Conservation (phyloP, 2,113 vertebrate species). For the Otus sunia region DNA sequence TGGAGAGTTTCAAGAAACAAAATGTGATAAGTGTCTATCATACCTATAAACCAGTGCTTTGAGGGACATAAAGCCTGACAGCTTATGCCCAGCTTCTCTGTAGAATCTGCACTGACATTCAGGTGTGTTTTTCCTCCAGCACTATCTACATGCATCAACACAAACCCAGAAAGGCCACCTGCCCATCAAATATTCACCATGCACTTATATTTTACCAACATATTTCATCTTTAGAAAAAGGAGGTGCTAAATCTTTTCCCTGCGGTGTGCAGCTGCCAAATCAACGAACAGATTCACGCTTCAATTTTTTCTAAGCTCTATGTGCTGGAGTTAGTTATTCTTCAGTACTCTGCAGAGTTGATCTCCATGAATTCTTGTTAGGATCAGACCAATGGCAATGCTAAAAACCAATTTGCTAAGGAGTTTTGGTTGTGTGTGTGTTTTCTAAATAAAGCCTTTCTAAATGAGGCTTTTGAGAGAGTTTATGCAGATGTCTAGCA, state of each 20-base stretch:
- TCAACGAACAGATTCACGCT: constrained; percentile 7
- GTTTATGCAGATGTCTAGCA: not conserved
- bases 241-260: constrained; percentile 35
- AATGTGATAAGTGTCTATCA: constrained; percentile 39
- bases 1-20: constrained; percentile 12
- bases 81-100: not conserved
- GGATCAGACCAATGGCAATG: not conserved
- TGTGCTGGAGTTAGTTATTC: not conserved
- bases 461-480: not conserved
- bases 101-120: constrained; percentile 55
- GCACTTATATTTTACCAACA: not conserved
- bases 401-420: not conserved
- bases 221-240: constrained; percentile 31
- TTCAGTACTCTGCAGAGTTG: not conserved
- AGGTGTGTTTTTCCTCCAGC: constrained; percentile 66
- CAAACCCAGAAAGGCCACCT: constrained; percentile 62
- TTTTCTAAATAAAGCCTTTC: not conserved
- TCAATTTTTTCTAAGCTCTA: not conserved
- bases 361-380: not conserved
- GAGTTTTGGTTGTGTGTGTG: not conserved
- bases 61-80: constrained; percentile 47
- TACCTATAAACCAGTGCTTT: constrained; percentile 15
- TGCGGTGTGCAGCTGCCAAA: not conserved
- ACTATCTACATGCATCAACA: not conserved
- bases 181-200: constrained; percentile 51